Evolutionary conservation across 1,140 invertebrate species (phyloP).

Genomic region (Thaumetopoea pityocampa): DNA sequence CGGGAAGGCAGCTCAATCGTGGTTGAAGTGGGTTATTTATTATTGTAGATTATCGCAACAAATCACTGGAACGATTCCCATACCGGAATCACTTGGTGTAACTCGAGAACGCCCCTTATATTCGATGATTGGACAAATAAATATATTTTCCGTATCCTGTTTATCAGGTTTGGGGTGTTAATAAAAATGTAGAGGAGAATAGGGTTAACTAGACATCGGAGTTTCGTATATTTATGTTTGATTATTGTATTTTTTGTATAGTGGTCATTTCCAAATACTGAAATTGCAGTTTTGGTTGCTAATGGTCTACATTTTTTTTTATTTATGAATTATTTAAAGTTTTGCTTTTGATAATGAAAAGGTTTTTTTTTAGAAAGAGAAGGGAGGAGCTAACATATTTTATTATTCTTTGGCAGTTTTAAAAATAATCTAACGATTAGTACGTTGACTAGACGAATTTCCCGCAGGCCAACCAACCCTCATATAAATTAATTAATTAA

Average conservation of each 20-base stretch:
- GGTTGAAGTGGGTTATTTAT: slow-evolving; percentile 65
- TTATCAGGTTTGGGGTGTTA: slow-evolving; percentile 69
- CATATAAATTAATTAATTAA: no score
- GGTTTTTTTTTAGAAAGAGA: no score
- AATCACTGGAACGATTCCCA: slow-evolving; percentile 60
- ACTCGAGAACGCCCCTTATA: slow-evolving; percentile 69
- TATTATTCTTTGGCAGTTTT: no score
- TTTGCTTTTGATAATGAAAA: no score
- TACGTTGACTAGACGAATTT: no score
- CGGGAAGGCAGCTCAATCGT: slow-evolving; percentile 64
- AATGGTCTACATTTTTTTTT: no score
- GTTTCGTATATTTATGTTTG: not conserved
- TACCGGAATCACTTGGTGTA: slow-evolving; percentile 67
- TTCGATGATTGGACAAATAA: slow-evolving; percentile 74
- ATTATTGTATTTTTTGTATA: not conserved
- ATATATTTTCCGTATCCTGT: slow-evolving; percentile 74
- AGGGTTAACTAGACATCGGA: slow-evolving; percentile 21
- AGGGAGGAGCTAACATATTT: no score
- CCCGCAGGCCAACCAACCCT: no score
- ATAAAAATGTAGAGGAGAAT: slow-evolving; percentile 67
- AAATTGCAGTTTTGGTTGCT: no score
- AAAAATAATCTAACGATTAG: no score
- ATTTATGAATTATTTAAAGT: no score
- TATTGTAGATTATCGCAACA: slow-evolving; percentile 70
- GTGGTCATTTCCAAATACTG: no score